These are phyloP conservation scores for Pristionchus exspectatus DNA, from an alignment of 2,888 invertebrate species.

Conservation along the genomic window DNA sequence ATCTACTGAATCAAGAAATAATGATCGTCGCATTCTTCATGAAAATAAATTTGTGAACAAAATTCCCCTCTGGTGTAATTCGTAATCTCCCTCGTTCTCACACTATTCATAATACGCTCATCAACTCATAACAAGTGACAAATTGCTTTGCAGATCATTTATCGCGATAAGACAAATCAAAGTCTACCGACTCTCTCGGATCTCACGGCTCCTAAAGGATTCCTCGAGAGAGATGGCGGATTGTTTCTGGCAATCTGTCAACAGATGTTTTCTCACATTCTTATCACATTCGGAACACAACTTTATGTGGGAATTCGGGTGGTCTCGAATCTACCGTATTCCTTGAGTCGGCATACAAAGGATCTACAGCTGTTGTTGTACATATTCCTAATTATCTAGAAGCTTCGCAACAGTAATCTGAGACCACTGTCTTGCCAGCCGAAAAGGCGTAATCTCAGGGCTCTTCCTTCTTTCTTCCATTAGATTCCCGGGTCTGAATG, in stretches of 20 bases:
- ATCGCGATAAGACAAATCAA: slow-evolving; percentile 29
- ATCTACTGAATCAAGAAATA: no score
- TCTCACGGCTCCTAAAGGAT: slow-evolving; percentile 37
- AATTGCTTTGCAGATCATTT: slow-evolving; percentile 2
- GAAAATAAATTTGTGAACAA: no score
- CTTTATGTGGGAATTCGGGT: slow-evolving; percentile 26
- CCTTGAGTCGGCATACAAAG: neutral
- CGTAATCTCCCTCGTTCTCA: neutral
- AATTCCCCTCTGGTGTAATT: neutral
- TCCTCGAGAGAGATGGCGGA: neutral
- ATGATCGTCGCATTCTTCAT: no score
- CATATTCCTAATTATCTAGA: slow-evolving; percentile 28
- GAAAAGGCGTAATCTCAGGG: slow-evolving; percentile 47
- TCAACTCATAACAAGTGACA: neutral
- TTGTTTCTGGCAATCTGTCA: neutral
- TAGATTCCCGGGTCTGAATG: neutral
- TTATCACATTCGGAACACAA: slow-evolving; percentile 47
- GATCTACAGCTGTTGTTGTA: neutral
- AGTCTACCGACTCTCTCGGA: slow-evolving; percentile 14
- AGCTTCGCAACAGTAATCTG: neutral
- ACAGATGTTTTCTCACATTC: slow-evolving; percentile 37
- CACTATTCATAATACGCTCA: slow-evolving; percentile 32
- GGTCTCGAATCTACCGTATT: slow-evolving; percentile 13
- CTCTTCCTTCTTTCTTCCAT: slow-evolving; percentile 37
- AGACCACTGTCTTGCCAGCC: slow-evolving; percentile 32